Evolutionary conservation across 2,113 vertebrate species (phyloP).

Genomic region (Bettongia penicillata): DNA sequence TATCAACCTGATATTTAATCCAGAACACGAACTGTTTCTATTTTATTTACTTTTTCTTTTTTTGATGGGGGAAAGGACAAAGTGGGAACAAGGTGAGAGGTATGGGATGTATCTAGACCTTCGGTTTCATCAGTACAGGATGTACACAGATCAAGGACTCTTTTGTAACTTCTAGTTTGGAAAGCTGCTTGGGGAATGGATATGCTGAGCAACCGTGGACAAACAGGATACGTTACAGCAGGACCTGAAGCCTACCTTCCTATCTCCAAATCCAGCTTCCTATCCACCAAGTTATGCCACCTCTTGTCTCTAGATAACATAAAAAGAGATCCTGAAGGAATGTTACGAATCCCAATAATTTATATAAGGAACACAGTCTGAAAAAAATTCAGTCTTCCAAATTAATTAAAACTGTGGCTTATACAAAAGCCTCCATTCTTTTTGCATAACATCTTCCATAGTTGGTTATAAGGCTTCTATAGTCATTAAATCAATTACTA

Average conservation of each 20-base stretch:
- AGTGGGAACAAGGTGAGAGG: background rate
- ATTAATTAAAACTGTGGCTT: background rate
- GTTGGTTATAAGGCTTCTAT: background rate
- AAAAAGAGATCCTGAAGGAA: slow-evolving; percentile 47
- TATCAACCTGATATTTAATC: slow-evolving; percentile 72
- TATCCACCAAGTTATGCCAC: background rate
- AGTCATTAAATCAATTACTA: background rate
- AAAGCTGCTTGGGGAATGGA: background rate
- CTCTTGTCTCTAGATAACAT: slow-evolving; percentile 21
- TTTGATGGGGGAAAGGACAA: background rate
- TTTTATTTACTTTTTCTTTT: background rate
- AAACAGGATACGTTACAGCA: background rate
- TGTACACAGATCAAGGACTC: background rate
- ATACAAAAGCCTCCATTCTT: background rate
- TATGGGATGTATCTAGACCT: background rate
- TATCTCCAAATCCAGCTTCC: background rate
- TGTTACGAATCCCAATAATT: background rate
- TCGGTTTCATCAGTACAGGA: background rate
- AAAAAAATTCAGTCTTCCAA: background rate
- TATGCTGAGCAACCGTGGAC: background rate
- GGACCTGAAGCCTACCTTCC: background rate
- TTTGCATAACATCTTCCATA: background rate
- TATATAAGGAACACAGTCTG: background rate
- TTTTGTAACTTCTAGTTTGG: background rate
- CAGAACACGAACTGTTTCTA: slow-evolving; percentile 65